Conservation (phyloP, 2,113 vertebrate genomes). For the Hiodon alosoides region DNA sequence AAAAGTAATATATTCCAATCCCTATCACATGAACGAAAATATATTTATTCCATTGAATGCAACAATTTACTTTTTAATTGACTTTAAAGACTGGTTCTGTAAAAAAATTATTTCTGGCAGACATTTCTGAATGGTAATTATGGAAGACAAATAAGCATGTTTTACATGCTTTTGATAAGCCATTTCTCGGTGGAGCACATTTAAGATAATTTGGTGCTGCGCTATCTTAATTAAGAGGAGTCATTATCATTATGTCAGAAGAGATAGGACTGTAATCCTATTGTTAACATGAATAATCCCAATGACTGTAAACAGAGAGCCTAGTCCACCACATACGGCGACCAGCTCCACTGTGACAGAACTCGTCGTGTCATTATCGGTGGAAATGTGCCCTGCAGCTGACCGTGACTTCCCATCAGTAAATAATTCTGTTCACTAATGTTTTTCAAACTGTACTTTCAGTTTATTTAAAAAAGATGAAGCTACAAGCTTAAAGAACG, state of each 20-base stretch:
- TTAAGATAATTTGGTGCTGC: not conserved
- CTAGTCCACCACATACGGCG: constrained; percentile 19
- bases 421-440: too few species aligned
- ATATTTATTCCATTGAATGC: too few species aligned
- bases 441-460: too few species aligned
- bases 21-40: too few species aligned
- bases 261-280: constrained; percentile 47
- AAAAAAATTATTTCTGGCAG: too few species aligned
- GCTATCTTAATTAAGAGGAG: constrained; percentile 36
- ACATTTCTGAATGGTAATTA: not conserved
- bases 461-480: too few species aligned
- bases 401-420: too few species aligned
- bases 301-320: constrained; percentile 54
- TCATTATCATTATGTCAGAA: constrained; percentile 43
- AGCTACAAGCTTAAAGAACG: too few species aligned
- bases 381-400: not conserved
- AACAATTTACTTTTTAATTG: too few species aligned
- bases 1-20: too few species aligned
- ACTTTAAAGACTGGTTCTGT: too few species aligned
- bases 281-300: constrained; percentile 52
- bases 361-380: not conserved
- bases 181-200: not conserved
- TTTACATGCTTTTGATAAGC: not conserved
- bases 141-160: not conserved
- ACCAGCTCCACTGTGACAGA: constrained; percentile 1